Evolutionary conservation across 2,888 invertebrate species (phyloP), one percentile per base, ranked within the genome.

Genomic region (Cryptocephalus primarius): DNA sequence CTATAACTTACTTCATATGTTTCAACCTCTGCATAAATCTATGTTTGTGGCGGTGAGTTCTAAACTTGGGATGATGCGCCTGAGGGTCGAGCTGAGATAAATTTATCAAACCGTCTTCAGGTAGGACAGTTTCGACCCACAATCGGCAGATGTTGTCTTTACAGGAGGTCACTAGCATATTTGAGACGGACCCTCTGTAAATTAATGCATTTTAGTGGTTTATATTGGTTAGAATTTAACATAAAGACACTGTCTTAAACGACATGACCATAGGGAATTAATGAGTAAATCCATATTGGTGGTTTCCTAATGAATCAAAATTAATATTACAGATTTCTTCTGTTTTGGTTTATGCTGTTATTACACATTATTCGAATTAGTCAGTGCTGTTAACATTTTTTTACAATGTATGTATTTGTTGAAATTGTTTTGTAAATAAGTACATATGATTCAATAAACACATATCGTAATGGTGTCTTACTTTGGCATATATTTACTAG

Each of bases 401-500:
- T n/a, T n/a, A n/a, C n/a, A n/a, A n/a, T n/a, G n/a, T n/a, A n/a
- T n/a, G n/a, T n/a, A n/a, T n/a, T n/a, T n/a, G n/a, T n/a, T n/a
- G n/a, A n/a, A n/a, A n/a, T n/a, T n/a, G n/a, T n/a, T n/a, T n/a
- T n/a, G n/a, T n/a, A n/a, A n/a, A n/a, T n/a, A n/a, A n/a, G n/a
- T n/a, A n/a, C 6, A 22, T 22, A 22, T 22, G 22, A 22, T 22
- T 22, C 2, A 22, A 22, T 22, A 22, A 22, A 4, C 3, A 22
- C 22, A n/a, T 22, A 22, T 22, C 6, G 6, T 22, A 2, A 22
- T 2, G 2, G 6, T 22, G 6, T 22, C 75, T 74, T 74, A 91
- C 90, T 93, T 93, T 44, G 97, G 96, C 95, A 99, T 96, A 64
- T 96, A 97, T 75, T 96, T 95, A 75, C 97, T 97, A 43, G 97